These are phyloP conservation scores for Corythaeola cristata DNA, from an alignment of 2,113 vertebrate species.

Conservation along the genomic window DNA sequence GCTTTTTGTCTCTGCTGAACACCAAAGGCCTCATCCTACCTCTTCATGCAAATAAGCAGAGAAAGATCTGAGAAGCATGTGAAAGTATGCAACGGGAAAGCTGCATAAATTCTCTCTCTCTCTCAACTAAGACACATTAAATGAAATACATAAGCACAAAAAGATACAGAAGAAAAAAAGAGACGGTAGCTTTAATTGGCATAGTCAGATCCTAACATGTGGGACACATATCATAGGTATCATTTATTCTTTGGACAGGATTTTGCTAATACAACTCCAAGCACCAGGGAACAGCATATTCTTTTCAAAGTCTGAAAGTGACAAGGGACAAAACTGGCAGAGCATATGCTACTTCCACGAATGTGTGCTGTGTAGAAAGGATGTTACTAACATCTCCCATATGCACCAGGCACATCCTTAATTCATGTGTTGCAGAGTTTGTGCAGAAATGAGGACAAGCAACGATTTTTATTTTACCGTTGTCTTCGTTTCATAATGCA, in stretches of 20 bases:
- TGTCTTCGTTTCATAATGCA: background rate
- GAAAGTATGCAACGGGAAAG: background rate
- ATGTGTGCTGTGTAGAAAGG: conserved; percentile 1
- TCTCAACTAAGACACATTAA: background rate
- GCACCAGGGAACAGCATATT: conserved; percentile 29
- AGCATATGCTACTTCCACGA: conserved; percentile 57
- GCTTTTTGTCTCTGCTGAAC: conserved; percentile 17
- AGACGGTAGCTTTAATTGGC: background rate
- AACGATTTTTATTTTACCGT: conserved; percentile 16
- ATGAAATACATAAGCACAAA: background rate
- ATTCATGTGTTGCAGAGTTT: conserved; percentile 52
- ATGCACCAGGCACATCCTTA: conserved; percentile 61
- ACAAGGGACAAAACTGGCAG: conserved; percentile 43
- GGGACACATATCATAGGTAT: background rate
- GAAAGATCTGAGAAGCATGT: background rate
- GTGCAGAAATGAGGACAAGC: conserved; percentile 46
- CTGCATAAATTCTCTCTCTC: background rate
- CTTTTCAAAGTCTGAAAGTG: conserved; percentile 30
- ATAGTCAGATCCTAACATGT: background rate
- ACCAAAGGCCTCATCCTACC: conserved; percentile 34
- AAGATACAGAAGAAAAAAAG: background rate
- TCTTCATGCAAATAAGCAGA: conserved; percentile 17
- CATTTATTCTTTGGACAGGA: background rate
- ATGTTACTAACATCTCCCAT: conserved; percentile 68
- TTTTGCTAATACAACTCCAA: background rate